Percentiles rank a stretch among this genome's conserved stretches.
phyloP scores from a whole-genome alignment of 2,797 vertebrate species.

The Rhinoraja longicauda region DNA sequence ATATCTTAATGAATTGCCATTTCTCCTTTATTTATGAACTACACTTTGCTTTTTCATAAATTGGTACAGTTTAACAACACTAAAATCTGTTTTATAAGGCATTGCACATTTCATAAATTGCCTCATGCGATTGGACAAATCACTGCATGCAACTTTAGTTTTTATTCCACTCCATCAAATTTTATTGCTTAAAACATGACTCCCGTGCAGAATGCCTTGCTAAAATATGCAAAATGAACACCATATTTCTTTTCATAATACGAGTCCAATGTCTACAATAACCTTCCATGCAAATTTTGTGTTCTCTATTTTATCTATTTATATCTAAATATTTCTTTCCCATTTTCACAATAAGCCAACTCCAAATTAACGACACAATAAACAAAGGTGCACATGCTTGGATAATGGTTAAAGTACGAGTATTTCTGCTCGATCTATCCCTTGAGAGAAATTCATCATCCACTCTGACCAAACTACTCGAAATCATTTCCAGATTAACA shows the following conservation, averaged over 20 bases:
- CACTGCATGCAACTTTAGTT: not conserved
- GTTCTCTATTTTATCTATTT: not conserved
- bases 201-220: slow-evolving; percentile 10
- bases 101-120: slow-evolving; percentile 1
- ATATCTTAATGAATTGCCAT: not conserved
- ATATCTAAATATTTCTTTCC: not conserved
- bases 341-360: not conserved
- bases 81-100: slow-evolving; percentile 33
- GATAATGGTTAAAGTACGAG: not conserved
- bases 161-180: slow-evolving; percentile 27
- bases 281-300: not conserved
- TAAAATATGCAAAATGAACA: slow-evolving; percentile 7
- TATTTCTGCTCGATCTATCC: not conserved
- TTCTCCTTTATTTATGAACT: slow-evolving; percentile 25
- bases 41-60: not conserved
- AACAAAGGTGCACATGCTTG: too few species aligned
- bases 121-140: not conserved
- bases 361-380: too few species aligned
- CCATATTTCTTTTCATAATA: not conserved
- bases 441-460: not conserved
- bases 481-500: not conserved
- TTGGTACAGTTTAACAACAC: slow-evolving; percentile 1
- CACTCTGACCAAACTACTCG: not conserved
- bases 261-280: not conserved
- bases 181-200: slow-evolving; percentile 17